Percentiles rank a stretch among this genome's conserved stretches.
Conservation (phyloP, 2,113 vertebrate species). For the Misgurnus mizolepis region DNA sequence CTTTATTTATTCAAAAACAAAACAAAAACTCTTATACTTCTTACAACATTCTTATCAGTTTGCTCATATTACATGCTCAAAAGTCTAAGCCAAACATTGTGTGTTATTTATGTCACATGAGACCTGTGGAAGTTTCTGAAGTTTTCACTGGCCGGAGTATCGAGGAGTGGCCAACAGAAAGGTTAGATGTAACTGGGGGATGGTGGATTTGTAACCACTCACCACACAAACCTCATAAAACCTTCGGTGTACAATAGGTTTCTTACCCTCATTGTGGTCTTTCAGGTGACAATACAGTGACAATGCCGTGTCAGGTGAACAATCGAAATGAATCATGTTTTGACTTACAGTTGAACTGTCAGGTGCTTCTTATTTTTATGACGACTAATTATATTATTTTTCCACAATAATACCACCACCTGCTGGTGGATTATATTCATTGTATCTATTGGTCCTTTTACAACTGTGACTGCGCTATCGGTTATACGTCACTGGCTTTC, state of each 20-base stretch:
- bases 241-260: background rate
- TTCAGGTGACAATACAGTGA: background rate
- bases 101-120: conserved; percentile 4
- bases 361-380: background rate
- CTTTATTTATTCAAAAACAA: background rate
- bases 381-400: background rate
- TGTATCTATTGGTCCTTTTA: background rate
- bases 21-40: background rate
- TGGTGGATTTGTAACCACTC: background rate
- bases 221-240: background rate
- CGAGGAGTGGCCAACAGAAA: conserved; percentile 28
- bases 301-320: background rate
- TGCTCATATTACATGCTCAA: background rate
- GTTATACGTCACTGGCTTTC: background rate
- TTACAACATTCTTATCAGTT: too few species aligned
- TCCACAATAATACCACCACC: conserved; percentile 15
- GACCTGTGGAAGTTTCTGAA: background rate
- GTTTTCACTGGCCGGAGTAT: background rate
- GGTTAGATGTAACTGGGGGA: conserved; percentile 24
- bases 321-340: background rate
- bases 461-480: background rate
- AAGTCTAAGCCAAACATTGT: background rate
- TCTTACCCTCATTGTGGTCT: background rate
- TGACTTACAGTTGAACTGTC: background rate
- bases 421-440: conserved; percentile 3